These are phyloP conservation scores for Hemithea aestivaria DNA, from an alignment of 2,888 invertebrate species.

Conservation along the genomic window DNA sequence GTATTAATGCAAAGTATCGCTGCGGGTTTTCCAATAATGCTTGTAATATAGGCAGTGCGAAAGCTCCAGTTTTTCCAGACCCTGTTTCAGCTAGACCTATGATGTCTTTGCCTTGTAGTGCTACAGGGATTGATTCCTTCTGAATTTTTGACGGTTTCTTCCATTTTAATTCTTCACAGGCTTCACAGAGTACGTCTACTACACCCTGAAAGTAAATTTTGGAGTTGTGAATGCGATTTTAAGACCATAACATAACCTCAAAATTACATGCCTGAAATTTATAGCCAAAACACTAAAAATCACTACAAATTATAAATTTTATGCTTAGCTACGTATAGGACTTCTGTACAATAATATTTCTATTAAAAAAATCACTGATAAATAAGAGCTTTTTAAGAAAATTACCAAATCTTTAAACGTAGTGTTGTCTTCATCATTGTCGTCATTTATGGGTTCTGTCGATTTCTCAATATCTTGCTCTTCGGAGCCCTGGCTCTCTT, in stretches of 20 bases:
- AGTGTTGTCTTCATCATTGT: conserved; percentile 49
- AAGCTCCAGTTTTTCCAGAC: conserved; percentile 98
- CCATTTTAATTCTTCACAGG: conserved; percentile 96
- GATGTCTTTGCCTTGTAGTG: conserved; percentile 88
- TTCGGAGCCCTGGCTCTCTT: conserved; percentile 38
- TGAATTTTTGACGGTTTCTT: conserved; percentile 96
- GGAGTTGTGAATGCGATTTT: too few relatives aligned
- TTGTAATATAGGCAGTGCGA: conserved; percentile 97
- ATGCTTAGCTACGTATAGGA: too few relatives aligned
- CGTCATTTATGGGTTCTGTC: conserved; percentile 31
- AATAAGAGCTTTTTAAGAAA: conserved; percentile 1
- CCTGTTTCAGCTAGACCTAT: conserved; percentile 88
- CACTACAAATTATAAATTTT: too few relatives aligned
- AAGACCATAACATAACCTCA: conserved; percentile 37
- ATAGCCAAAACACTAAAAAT: background rate
- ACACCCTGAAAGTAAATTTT: conserved; percentile 83
- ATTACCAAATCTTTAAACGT: conserved; percentile 72
- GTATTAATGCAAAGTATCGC: conserved; percentile 93
- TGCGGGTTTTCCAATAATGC: conserved; percentile 94
- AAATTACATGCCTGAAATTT: conserved; percentile 8
- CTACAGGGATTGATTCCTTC: conserved; percentile 94
- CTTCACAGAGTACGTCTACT: conserved; percentile 92
- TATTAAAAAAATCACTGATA: too few relatives aligned
- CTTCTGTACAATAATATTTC: too few relatives aligned
- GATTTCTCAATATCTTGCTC: conserved; percentile 32